Evolutionary conservation across 2,888 invertebrate genomes (phyloP), one percentile per base, ranked within the genome.

Genomic region (Philereme transversata): DNA sequence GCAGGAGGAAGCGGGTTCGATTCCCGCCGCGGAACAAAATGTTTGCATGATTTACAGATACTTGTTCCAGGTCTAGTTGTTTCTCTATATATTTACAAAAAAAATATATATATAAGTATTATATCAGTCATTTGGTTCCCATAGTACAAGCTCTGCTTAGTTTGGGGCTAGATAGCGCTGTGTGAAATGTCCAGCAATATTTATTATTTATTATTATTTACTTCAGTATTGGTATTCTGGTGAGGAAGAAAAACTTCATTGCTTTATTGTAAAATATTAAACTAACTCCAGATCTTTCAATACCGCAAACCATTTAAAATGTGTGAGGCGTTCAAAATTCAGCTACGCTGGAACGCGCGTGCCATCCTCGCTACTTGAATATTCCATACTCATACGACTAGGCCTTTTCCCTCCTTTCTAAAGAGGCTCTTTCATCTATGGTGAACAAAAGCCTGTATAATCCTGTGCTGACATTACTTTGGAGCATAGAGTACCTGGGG

Each of bases 401-500:
- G 50, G 52, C 53, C 57, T 55, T 58, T 47, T 62, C 49, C 53
- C 50, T 45, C 41, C 52, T 56, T 59, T 63, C 60, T 55, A 48
- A 63, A 60, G 40, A 58, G 63, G 43, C 46, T 44, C 50, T 63
- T 63, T 63, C 63, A 63, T 56, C 49, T 63, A 52, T 52, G 46
- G 49, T 56, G 59, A 11, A 63, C 59, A 63, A 63, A 62, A 63
- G 63, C 52, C n/a, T 43, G 53, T 50, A 54, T 54, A 40, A 50
- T 63, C 62, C 62, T 59, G 62, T 43, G 47, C 48, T 56, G 55
- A 55, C 58, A 45, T 59, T 52, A 46, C 63, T 59, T 56, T 59
- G 51, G 36, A 46, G 38, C 50, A 7, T 11, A n/a, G 47, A 7
- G 33, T 45, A 45, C 11, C 36, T 5, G 6, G 7, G 7, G 7